Conservation (phyloP, 2,888 invertebrate genomes). For the Atethmia centrago region DNA sequence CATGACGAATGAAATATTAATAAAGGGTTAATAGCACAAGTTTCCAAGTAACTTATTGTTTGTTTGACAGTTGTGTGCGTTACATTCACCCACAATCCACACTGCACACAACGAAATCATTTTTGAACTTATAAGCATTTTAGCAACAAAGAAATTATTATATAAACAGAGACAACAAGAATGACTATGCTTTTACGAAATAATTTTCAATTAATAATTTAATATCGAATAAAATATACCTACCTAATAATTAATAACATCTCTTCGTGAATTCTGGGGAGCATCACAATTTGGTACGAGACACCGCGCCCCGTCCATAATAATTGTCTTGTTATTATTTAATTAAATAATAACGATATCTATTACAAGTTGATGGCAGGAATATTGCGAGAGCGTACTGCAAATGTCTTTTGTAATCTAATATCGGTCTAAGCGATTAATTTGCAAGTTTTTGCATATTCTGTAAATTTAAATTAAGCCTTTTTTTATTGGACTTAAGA, state of each 20-base stretch:
- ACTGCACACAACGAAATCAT: no score
- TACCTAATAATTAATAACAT: slow-evolving; percentile 24
- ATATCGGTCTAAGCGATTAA: slow-evolving; percentile 62
- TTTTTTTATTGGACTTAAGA: slow-evolving; percentile 33
- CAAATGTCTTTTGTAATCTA: slow-evolving; percentile 58
- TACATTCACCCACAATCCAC: no score
- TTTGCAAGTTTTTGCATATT: slow-evolving; percentile 69
- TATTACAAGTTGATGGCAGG: slow-evolving; percentile 49
- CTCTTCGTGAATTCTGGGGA: slow-evolving; percentile 38
- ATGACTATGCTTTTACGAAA: neutral
- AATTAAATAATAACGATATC: slow-evolving; percentile 63
- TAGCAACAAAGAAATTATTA: neutral
- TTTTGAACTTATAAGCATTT: neutral
- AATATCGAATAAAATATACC: slow-evolving; percentile 21
- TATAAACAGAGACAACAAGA: neutral
- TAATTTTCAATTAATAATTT: slow-evolving; percentile 9
- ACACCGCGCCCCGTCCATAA: slow-evolving; percentile 49
- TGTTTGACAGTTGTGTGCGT: neutral
- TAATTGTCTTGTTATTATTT: slow-evolving; percentile 59
- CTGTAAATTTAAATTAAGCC: slow-evolving; percentile 59
- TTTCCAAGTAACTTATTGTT: neutral
- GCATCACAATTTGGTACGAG: slow-evolving; percentile 44
- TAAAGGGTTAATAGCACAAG: neutral
- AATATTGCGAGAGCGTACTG: slow-evolving; percentile 48
- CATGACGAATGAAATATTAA: neutral